Percentiles rank a stretch among this genome's conserved stretches.
These are phyloP conservation scores for Meloidogyne hapla DNA, from an alignment of 1,140 invertebrate species.

Conservation along the genomic window DNA sequence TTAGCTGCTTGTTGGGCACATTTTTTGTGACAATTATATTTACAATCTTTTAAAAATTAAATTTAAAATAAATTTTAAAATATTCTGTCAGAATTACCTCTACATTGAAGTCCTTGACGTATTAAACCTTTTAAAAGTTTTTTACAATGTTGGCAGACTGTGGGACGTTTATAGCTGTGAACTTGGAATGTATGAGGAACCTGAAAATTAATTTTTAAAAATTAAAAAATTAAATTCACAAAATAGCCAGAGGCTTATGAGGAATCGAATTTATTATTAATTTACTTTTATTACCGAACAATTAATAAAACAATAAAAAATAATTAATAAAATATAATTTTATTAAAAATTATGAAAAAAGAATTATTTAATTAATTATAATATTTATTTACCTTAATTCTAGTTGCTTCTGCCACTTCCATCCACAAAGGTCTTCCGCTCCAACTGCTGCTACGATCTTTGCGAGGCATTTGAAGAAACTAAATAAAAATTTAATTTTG, in stretches of 20 bases:
- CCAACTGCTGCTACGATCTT: conserved; percentile 65
- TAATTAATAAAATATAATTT: no score
- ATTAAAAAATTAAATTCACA: no score
- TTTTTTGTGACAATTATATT: conserved; percentile 96
- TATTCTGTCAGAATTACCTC: conserved; percentile 67
- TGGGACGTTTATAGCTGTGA: conserved; percentile 85
- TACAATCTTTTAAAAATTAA: conserved; percentile 76
- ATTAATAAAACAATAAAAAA: no score
- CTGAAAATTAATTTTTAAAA: conserved; percentile 26
- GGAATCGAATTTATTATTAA: neutral
- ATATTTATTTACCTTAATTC: conserved; percentile 43
- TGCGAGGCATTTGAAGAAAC: conserved; percentile 60
- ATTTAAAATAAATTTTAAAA: neutral
- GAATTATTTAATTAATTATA: no score
- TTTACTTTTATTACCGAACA: neutral
- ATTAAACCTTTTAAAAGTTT: conserved; percentile 90
- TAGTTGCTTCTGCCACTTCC: conserved; percentile 67
- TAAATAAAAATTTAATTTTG: conserved; percentile 8
- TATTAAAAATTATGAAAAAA: no score
- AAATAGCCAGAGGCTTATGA: no score
- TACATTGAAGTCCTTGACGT: conserved; percentile 93
- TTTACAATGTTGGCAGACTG: conserved; percentile 91
- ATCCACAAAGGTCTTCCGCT: conserved; percentile 74
- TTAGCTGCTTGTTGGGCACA: conserved; percentile 87
- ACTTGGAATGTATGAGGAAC: conserved; percentile 64